Evolutionary conservation across 2,113 vertebrate species (phyloP).

Genomic region (Entelurus aequoreus): DNA sequence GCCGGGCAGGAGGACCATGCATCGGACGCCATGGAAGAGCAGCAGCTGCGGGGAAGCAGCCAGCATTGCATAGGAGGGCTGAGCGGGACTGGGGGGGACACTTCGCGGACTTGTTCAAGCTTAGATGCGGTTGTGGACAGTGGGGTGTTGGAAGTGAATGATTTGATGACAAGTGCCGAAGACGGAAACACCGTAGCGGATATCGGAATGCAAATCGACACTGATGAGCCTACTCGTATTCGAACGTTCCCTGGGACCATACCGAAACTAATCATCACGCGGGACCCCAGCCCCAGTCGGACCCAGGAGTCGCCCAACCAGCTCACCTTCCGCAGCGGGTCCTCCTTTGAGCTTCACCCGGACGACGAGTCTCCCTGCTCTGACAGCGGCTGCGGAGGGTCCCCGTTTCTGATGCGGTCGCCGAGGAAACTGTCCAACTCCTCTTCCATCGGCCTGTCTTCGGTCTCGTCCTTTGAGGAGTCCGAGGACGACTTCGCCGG

Average conservation of each 20-base stretch:
- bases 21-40: slow-evolving; percentile 67
- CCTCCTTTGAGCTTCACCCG: slow-evolving; percentile 50
- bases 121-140: slow-evolving; percentile 16
- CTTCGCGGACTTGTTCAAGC: slow-evolving; percentile 16
- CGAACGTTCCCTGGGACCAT: slow-evolving; percentile 66
- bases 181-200: slow-evolving; percentile 9
- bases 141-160: slow-evolving; percentile 3
- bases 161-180: slow-evolving; percentile 29
- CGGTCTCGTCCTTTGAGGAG: slow-evolving; percentile 84
- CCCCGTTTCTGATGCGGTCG: slow-evolving; percentile 60
- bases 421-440: slow-evolving; percentile 74
- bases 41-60: slow-evolving; percentile 33
- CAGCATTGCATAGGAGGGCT: slow-evolving; percentile 4
- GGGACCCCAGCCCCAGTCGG: slow-evolving; percentile 64
- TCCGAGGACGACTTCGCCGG: slow-evolving; percentile 83
- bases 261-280: slow-evolving; percentile 82
- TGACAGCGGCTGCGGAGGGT: slow-evolving; percentile 76
- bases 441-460: slow-evolving; percentile 76
- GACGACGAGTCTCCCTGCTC: slow-evolving; percentile 75
- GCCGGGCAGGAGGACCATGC: slow-evolving; percentile 56
- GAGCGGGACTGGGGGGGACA: slow-evolving; percentile 13
- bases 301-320: slow-evolving; percentile 9
- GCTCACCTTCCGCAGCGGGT: slow-evolving; percentile 23
- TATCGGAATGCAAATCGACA: not conserved
- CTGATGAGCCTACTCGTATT: slow-evolving; percentile 2